Evolutionary conservation across 2,888 invertebrate genomes (phyloP).

Genomic region (Alentia gelatinosa): DNA sequence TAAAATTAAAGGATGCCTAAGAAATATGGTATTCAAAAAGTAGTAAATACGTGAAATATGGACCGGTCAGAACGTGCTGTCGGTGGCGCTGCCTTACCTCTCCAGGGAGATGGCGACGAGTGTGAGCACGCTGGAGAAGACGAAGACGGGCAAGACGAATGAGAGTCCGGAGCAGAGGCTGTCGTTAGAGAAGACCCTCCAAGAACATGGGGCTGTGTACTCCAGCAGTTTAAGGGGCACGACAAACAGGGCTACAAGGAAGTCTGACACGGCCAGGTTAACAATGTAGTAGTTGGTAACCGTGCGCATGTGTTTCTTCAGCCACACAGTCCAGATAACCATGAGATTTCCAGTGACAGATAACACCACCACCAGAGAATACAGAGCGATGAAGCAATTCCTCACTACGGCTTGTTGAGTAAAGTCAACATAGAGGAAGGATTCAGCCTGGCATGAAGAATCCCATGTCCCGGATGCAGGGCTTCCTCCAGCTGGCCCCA

Average conservation of each 20-base stretch:
- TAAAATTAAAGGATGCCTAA: too few species aligned
- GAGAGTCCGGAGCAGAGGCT: slow-evolving; percentile 78
- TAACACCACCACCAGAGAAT: slow-evolving; percentile 77
- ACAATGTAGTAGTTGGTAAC: too few species aligned
- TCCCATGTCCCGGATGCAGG: too few species aligned
- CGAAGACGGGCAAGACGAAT: slow-evolving; percentile 81
- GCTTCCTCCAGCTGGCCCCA: not conserved
- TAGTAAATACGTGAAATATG: too few species aligned
- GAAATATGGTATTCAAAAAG: too few species aligned
- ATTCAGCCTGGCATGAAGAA: too few species aligned
- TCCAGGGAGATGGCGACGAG: slow-evolving; percentile 81
- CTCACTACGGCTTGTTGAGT: too few species aligned
- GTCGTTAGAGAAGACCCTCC: slow-evolving; percentile 78
- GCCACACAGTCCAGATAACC: slow-evolving; percentile 80
- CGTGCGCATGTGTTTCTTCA: slow-evolving; percentile 81
- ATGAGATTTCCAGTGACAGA: slow-evolving; percentile 80
- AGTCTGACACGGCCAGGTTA: slow-evolving; percentile 81
- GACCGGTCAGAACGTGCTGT: too few species aligned
- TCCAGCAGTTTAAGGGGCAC: slow-evolving; percentile 81
- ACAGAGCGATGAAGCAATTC: slow-evolving; percentile 74
- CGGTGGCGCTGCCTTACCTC: slow-evolving; percentile 78
- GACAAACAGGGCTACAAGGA: slow-evolving; percentile 80
- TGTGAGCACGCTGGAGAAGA: slow-evolving; percentile 81
- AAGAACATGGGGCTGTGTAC: slow-evolving; percentile 79
- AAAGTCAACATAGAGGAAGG: too few species aligned